Conservation (phyloP, 2,113 vertebrate genomes). For the Myanophis thanlyinensis region DNA sequence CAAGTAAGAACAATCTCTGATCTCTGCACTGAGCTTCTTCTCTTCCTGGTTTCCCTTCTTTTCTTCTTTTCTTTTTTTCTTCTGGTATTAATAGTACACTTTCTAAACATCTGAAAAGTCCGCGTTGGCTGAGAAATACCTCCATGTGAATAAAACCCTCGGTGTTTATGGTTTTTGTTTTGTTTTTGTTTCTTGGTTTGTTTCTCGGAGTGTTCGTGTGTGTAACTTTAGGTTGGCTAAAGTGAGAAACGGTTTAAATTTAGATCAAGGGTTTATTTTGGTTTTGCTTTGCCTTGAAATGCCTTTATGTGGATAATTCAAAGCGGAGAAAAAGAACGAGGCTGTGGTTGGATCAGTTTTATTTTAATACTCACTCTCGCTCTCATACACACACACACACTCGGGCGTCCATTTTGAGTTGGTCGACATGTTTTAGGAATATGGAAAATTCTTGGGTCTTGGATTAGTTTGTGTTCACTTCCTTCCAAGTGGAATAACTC, state of each 20-base stretch:
- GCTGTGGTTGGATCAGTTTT: slow-evolving; percentile 56
- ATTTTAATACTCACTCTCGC: background rate
- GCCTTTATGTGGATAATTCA: slow-evolving; percentile 34
- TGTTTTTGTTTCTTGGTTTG: background rate
- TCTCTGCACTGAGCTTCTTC: background rate
- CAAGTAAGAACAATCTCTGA: slow-evolving; percentile 83
- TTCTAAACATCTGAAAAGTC: slow-evolving; percentile 68
- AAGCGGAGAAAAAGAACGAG: slow-evolving; percentile 43
- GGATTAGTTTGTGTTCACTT: slow-evolving; percentile 60
- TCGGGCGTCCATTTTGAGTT: slow-evolving; percentile 95
- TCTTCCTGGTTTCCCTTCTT: slow-evolving; percentile 7
- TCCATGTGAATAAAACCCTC: slow-evolving; percentile 53
- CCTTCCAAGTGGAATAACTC: slow-evolving; percentile 33
- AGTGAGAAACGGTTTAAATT: slow-evolving; percentile 59
- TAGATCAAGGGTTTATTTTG: slow-evolving; percentile 31
- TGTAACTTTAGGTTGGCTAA: slow-evolving; percentile 19
- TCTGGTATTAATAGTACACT: slow-evolving; percentile 53
- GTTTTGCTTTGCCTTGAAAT: slow-evolving; percentile 43
- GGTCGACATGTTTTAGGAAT: slow-evolving; percentile 90
- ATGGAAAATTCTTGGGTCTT: slow-evolving; percentile 65
- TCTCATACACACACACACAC: background rate
- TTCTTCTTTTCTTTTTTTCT: slow-evolving; percentile 49
- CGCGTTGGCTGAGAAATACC: slow-evolving; percentile 48
- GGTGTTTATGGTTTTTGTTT: background rate
- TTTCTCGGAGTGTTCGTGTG: background rate